Percentiles rank a stretch among this genome's conserved stretches.
These are phyloP conservation scores for Riparia riparia DNA, from an alignment of 2,113 vertebrate genomes.

Conservation along the genomic window DNA sequence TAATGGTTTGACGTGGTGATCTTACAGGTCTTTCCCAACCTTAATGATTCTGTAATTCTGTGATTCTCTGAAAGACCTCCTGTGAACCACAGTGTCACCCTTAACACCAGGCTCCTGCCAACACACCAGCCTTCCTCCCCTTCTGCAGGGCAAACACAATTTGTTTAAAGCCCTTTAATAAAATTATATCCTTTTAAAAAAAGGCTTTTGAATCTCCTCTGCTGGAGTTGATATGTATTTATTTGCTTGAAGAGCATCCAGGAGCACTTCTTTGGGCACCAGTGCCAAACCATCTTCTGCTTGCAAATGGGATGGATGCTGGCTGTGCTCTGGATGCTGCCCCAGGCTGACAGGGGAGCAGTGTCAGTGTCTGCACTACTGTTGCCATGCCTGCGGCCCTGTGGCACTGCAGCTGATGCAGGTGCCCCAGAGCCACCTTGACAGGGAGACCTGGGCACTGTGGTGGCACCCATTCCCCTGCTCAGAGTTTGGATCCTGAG, in stretches of 20 bases:
- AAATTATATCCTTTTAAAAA: not conserved
- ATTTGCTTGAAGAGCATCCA: constrained; percentile 33
- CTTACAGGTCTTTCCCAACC: not conserved
- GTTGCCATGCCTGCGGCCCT: rapidly evolving
- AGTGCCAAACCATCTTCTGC: not conserved
- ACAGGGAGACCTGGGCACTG: rapidly evolving
- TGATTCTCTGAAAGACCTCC: not conserved
- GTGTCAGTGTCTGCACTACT: not conserved
- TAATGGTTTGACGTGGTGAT: not conserved
- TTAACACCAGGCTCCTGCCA: not conserved
- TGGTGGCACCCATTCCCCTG: not conserved
- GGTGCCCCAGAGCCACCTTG: not conserved
- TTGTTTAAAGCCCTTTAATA: constrained; percentile 29
- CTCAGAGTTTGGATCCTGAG: not conserved
- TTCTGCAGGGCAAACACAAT: not conserved
- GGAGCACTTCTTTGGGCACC: not conserved
- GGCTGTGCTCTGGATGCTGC: not conserved
- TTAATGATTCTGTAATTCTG: not conserved
- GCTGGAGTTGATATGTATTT: not conserved
- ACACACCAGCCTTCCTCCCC: not conserved
- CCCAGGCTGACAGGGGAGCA: not conserved
- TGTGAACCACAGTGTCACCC: not conserved
- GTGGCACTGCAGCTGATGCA: not conserved
- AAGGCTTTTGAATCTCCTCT: not conserved
- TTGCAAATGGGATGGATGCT: not conserved